phyloP scores from a whole-genome alignment of 2,888 invertebrate species.

The Drosophila peninsularis region DNA sequence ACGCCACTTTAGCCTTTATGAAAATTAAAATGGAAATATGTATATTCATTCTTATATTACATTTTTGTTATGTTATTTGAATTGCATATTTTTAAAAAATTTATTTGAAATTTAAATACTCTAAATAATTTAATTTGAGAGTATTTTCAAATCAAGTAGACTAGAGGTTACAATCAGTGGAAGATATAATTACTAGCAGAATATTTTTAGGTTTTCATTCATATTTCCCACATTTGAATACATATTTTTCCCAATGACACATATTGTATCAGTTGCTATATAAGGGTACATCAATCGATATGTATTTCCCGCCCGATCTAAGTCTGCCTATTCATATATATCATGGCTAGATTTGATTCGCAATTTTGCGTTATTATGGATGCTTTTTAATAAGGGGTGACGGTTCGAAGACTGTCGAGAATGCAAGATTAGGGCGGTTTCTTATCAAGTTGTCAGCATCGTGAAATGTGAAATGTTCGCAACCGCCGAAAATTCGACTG shows the following conservation, averaged over 20 bases:
- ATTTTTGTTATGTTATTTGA: slow-evolving; percentile 43
- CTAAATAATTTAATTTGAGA: neutral
- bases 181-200: neutral
- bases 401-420: neutral
- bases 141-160: neutral
- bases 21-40: slow-evolving; percentile 42
- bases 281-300: neutral
- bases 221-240: too few relatives aligned
- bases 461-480: slow-evolving; percentile 30
- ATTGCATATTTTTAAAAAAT: slow-evolving; percentile 21
- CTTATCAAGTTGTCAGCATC: slow-evolving; percentile 27
- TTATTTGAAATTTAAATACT: neutral
- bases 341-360: neutral
- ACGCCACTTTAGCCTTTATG: slow-evolving; percentile 50
- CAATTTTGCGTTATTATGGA: neutral
- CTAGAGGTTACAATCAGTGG: neutral
- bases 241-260: too few relatives aligned
- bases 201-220: neutral
- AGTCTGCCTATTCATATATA: neutral
- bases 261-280: too few relatives aligned
- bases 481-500: slow-evolving; percentile 26
- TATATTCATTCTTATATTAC: slow-evolving; percentile 55
- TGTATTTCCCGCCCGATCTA: neutral
- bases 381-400: neutral
- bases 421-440: slow-evolving; percentile 1